Percentiles rank a stretch among this genome's conserved stretches.
Conservation (phyloP, 1,140 invertebrate genomes). For the Drosophila triauraria region DNA sequence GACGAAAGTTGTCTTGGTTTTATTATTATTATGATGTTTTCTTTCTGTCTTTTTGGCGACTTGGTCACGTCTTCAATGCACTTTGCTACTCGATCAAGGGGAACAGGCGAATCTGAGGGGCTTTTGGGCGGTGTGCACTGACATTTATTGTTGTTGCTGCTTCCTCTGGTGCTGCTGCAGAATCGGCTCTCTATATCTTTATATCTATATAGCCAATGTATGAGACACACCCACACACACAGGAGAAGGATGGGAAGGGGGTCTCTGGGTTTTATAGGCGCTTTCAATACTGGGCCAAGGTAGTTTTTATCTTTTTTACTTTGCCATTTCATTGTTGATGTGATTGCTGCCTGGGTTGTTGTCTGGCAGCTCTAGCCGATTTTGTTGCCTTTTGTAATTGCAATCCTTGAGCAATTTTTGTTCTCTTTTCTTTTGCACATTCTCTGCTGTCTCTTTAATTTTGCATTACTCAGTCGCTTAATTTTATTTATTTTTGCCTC, state of each 20-base stretch:
- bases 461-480: conserved; percentile 37
- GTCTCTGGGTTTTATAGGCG: conserved; percentile 68
- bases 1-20: conserved; percentile 48
- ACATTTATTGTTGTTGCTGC: conserved; percentile 57
- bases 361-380: conserved; percentile 40
- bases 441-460: conserved; percentile 15
- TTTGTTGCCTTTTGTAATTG: conserved; percentile 67
- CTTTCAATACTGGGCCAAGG: conserved; percentile 81
- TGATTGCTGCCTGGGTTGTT: conserved; percentile 30
- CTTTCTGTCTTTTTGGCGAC: conserved; percentile 37
- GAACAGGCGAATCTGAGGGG: not conserved
- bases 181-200: conserved; percentile 38
- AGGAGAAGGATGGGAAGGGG: not conserved
- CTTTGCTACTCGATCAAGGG: conserved; percentile 34
- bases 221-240: conserved; percentile 36
- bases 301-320: conserved; percentile 82
- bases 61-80: conserved; percentile 77
- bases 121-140: conserved; percentile 25
- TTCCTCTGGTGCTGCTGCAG: conserved; percentile 1
- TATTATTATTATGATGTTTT: conserved; percentile 3
- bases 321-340: conserved; percentile 50
- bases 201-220: conserved; percentile 40
- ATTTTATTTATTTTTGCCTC: conserved; percentile 23
- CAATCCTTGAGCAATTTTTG: conserved; percentile 71
- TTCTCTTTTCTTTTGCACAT: conserved; percentile 32